Percentiles rank a stretch among this genome's conserved stretches.
Conservation (phyloP, 1,140 invertebrate genomes). For the Penaeus indicus region DNA sequence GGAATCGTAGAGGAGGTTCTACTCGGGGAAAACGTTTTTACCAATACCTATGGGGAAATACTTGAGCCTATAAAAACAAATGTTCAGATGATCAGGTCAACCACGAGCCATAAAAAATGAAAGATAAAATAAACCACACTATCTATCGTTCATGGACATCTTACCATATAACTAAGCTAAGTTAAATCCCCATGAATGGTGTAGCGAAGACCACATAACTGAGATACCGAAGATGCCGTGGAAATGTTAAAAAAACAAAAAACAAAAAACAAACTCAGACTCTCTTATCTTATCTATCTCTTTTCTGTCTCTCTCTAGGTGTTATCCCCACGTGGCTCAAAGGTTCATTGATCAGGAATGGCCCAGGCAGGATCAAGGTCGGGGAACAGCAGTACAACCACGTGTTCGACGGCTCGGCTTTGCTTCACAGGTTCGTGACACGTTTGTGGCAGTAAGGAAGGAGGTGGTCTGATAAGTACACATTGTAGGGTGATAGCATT, state of each 20-base stretch:
- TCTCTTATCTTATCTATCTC: background rate
- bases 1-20: too few relatives aligned
- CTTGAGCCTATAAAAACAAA: too few relatives aligned
- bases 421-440: constrained; percentile 79
- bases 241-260: background rate
- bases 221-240: too few relatives aligned
- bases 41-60: too few relatives aligned
- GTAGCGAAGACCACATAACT: too few relatives aligned
- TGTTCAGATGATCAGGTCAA: too few relatives aligned
- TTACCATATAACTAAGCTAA: too few relatives aligned
- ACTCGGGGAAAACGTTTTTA: too few relatives aligned
- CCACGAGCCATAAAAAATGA: too few relatives aligned
- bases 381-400: constrained; percentile 84
- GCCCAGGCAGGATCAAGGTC: constrained; percentile 84
- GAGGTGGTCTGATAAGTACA: background rate
- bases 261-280: background rate
- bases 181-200: too few relatives aligned
- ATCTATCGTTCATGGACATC: too few relatives aligned
- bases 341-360: constrained; percentile 85
- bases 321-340: constrained; percentile 83
- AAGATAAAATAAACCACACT: too few relatives aligned
- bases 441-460: background rate
- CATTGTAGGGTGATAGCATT: background rate
- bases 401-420: constrained; percentile 87
- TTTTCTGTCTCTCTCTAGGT: constrained; percentile 71